Percentiles rank a stretch among this genome's conserved stretches.
Conservation (phyloP, 2,113 vertebrate species). For the Condylura cristata region DNA sequence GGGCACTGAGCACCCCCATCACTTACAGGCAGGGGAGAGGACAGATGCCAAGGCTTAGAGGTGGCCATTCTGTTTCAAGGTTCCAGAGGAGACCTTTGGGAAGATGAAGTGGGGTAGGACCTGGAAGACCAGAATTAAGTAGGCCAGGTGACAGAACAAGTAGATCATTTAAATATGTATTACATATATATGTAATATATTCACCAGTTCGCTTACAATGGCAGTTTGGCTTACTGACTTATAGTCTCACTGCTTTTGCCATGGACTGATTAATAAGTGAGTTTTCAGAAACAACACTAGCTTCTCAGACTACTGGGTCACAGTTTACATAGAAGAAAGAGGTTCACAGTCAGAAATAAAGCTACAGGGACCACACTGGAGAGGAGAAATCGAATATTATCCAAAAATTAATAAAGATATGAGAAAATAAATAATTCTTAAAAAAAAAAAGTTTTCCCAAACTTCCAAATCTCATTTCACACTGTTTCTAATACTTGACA, state of each 20-base stretch:
- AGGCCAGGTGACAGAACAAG: background rate
- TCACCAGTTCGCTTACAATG: background rate
- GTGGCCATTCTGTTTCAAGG: background rate
- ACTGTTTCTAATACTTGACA: background rate
- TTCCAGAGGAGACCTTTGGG: background rate
- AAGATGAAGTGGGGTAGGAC: background rate
- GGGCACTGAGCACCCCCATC: background rate
- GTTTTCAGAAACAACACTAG: background rate
- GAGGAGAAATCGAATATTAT: no score
- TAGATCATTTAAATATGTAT: no score
- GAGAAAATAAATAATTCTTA: no score
- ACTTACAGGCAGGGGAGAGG: background rate
- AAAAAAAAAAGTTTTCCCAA: background rate
- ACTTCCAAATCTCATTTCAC: background rate
- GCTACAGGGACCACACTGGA: no score
- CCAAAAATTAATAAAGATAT: no score
- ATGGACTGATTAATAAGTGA: background rate
- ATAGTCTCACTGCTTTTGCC: background rate
- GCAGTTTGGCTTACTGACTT: background rate
- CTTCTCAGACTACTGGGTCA: background rate
- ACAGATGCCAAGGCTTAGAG: rapidly evolving
- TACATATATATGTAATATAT: background rate
- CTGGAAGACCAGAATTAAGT: background rate
- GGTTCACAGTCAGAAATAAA: background rate
- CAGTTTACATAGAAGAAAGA: background rate